A percentile compares a stretch with the other conserved stretches of the same genome.
phyloP scores from a whole-genome alignment of 1,140 invertebrate species.

The Drosophila repleta region DNA sequence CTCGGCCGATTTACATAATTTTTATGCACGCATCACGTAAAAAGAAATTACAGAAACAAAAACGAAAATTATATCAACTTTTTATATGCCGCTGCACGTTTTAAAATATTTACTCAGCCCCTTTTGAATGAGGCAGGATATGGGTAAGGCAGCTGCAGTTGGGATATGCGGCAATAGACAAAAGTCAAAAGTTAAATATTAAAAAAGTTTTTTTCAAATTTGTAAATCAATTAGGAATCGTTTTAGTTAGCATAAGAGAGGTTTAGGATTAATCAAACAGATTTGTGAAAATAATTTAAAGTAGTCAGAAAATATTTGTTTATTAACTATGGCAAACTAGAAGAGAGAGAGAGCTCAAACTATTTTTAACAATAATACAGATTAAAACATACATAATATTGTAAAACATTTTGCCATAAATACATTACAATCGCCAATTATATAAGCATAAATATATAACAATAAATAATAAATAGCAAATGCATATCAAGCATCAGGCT shows the following conservation, averaged over 20 bases:
- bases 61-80: constrained; percentile 29
- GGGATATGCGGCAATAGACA: constrained; percentile 1
- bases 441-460: too few species aligned
- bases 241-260: background rate
- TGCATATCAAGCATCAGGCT: too few species aligned
- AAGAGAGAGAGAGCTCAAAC: too few species aligned
- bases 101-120: constrained; percentile 35
- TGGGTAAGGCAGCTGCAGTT: background rate
- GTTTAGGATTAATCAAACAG: background rate
- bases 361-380: too few species aligned
- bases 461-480: too few species aligned
- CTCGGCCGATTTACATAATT: constrained; percentile 50
- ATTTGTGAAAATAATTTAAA: background rate
- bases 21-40: constrained; percentile 23
- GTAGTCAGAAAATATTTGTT: background rate
- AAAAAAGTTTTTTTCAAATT: constrained; percentile 1
- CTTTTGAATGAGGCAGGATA: background rate
- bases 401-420: too few species aligned
- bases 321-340: too few species aligned
- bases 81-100: constrained; percentile 35
- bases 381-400: too few species aligned
- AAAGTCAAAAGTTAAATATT: constrained; percentile 35
- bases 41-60: constrained; percentile 12
- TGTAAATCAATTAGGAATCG: constrained; percentile 25
- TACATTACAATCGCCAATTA: too few species aligned